Conservation (phyloP, 2,113 vertebrate genomes). For the Petroica traversi region DNA sequence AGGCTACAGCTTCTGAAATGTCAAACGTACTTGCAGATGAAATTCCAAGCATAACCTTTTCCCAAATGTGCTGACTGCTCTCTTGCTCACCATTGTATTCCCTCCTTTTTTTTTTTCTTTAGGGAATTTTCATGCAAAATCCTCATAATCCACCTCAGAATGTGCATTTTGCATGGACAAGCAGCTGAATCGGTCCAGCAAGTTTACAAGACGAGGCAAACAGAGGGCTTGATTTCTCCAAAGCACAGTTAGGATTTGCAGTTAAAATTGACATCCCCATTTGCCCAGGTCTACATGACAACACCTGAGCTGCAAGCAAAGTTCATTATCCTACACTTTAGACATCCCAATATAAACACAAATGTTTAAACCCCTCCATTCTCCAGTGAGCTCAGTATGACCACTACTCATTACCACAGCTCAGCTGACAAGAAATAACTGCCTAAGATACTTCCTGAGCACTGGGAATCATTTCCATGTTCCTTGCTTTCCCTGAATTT, state of each 20-base stretch:
- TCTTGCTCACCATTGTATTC: neutral
- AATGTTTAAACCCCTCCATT: neutral
- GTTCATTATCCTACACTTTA: neutral
- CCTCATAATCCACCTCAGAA: neutral
- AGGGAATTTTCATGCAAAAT: neutral
- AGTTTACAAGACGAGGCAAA: neutral
- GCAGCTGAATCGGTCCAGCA: neutral
- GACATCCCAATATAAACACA: neutral
- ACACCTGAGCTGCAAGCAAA: fast-evolving
- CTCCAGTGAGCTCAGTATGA: neutral
- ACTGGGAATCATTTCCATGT: neutral
- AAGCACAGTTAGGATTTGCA: neutral
- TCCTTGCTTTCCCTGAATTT: neutral
- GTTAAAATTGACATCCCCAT: neutral
- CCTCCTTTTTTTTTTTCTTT: neutral
- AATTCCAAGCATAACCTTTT: neutral
- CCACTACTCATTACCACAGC: neutral
- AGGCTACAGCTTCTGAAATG: neutral
- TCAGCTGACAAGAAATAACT: neutral
- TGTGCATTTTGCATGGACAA: neutral
- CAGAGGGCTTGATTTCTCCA: neutral
- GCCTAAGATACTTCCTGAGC: neutral
- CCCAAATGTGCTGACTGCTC: neutral
- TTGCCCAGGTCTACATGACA: neutral
- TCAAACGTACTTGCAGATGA: neutral